These are phyloP conservation scores for Mesoclemmys tuberculata DNA, from an alignment of 2,113 vertebrate species.

Conservation along the genomic window DNA sequence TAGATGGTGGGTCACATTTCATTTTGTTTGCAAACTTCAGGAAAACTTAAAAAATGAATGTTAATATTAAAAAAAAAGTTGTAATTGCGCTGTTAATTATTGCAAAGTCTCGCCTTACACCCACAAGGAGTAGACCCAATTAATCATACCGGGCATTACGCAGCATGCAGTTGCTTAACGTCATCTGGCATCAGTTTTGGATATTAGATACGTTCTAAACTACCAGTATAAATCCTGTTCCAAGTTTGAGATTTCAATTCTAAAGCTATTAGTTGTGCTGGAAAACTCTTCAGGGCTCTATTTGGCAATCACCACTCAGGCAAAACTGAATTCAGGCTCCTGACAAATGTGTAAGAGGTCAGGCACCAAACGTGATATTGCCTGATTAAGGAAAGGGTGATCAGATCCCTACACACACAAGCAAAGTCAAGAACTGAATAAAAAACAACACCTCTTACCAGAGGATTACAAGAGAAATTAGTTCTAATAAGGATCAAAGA, in stretches of 20 bases:
- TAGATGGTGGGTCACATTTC: not conserved
- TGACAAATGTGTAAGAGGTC: not conserved
- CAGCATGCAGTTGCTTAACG: not conserved
- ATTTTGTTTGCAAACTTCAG: not conserved
- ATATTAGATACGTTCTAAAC: slow-evolving; percentile 29
- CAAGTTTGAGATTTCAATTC: not conserved
- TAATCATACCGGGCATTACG: slow-evolving; percentile 67
- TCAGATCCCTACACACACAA: not conserved
- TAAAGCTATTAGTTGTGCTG: not conserved
- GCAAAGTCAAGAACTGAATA: not conserved
- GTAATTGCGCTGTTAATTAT: slow-evolving; percentile 36
- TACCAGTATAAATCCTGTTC: slow-evolving; percentile 23
- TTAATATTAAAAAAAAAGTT: not conserved
- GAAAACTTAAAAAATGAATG: not conserved
- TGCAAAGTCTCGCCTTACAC: slow-evolving; percentile 51
- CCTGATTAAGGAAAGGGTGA: not conserved
- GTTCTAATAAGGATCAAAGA: not conserved
- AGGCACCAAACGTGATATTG: not conserved
- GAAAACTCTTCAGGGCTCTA: not conserved
- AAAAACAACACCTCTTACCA: not conserved
- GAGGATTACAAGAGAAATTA: not conserved
- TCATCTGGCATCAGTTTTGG: slow-evolving; percentile 33
- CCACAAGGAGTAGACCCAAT: slow-evolving; percentile 46
- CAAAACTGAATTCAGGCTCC: not conserved
- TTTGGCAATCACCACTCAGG: not conserved